Evolutionary conservation across 2,888 invertebrate genomes (phyloP), one percentile per base, ranked within the genome.

Genomic region (Odontothrips loti): DNA sequence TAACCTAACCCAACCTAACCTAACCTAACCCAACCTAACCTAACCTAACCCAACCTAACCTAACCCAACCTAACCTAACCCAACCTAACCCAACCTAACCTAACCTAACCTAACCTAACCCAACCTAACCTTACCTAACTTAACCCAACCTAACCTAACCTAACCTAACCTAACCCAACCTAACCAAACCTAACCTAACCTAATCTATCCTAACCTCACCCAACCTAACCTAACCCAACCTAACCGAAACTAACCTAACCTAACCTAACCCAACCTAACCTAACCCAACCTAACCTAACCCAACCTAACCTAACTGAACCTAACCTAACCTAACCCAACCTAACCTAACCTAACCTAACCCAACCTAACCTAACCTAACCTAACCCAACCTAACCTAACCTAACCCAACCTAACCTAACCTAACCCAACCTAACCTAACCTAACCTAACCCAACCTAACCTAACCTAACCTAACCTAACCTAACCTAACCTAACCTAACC

Each of bases 401-500:
- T 83, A 83, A 83, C 83, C 82, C 82, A 83, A 83, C 84, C 83
- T 83, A 83, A 83, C 83, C 83, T 83, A 83, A 83, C 83, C 84
- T 84, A 84, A 84, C 84, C 84, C 83, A 84, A 84, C 84, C 84
- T 83, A 84, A 84, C 84, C 83, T 84, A 84, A 84, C 83, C 83
- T 84, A 84, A 84, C 84, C 83, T 84, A 84, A 84, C 84, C 84
- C 83, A 84, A 84, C 83, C 83, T 83, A 83, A 83, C 83, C 84
- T 84, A 83, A 84, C 83, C 84, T 83, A 83, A 83, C 83, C 84
- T 84, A 84, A 84, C 84, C 84, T 84, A 84, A 84, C 84, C 84
- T 84, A 84, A 84, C 84, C 84, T 84, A 84, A 84, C 84, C 84
- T 84, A 84, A 84, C 84, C 84, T 83, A 84, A 84, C 84, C 83